Base-by-base conservation (phyloP, 2,888 invertebrate species). In the Lithophane ornitopus region DNA sequence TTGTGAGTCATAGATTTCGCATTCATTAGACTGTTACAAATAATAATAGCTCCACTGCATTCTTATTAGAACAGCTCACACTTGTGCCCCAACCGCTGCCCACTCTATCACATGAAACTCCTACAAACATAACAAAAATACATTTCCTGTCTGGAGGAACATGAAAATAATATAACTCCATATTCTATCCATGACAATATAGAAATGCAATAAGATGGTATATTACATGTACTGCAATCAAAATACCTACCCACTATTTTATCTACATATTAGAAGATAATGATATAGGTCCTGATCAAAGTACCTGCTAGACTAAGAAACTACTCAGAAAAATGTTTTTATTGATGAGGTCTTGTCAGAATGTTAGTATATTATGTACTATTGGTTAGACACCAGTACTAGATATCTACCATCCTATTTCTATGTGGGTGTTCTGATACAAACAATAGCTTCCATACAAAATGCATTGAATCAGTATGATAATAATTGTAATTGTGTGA, bases 401-500 rank as follows among this genome's bases (percentile, higher is more conserved):
- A 65, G 14, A 58, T 54, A 56, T 14, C 28, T n/a, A 41, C 26
- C 14, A 14, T 41, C 19, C n/a, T 56, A 22, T 49, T 3, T 9
- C n/a, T 65, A 8, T 41, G 56, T 68, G 73, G 49, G 70, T 83
- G 84, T 69, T 59, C 56, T 39, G 44, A 72, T 56, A 70, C 63
- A 76, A 70, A 66, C 52, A 26, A 71, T 71, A 34, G 46, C 39
- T 61, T 52, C 78, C 58, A 71, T 66, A 74, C 7, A 58, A 26
- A 52, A 19, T 1, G 12, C 44, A 39, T n/a, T 70, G 70, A 74
- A 44, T 72, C 52, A 74, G 49, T 61, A 85, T 72, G 54, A 85
- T 77, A 70, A 82, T 80, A 70, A 82, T 80, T 56, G 39, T 71
- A 49, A 70, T 70, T 73, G 52, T 84, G 71, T 58, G 22, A 28